These are phyloP conservation scores for Ornithoptera alexandrae DNA, from an alignment of 2,888 invertebrate species.

Conservation along the genomic window DNA sequence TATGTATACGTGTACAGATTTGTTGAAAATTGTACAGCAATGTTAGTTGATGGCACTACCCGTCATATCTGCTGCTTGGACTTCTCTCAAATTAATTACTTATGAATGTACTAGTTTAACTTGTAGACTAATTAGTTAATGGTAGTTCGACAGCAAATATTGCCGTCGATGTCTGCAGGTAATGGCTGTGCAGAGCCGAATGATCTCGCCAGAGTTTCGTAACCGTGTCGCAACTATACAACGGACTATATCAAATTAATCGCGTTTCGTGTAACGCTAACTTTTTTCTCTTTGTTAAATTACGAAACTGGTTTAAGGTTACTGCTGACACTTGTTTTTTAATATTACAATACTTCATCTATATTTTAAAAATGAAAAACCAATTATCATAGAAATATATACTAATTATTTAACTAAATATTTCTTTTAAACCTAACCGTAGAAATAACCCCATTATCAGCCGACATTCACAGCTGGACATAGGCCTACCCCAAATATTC, in stretches of 20 bases:
- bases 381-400: not conserved
- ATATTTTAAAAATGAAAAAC: not conserved
- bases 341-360: not conserved
- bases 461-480: too few relatives aligned
- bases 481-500: too few relatives aligned
- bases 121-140: slow-evolving; percentile 4
- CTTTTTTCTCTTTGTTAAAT: slow-evolving; percentile 35
- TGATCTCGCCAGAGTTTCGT: slow-evolving; percentile 31
- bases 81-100: not conserved
- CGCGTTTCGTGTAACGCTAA: slow-evolving; percentile 35
- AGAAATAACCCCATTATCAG: too few relatives aligned
- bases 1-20: too few relatives aligned
- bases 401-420: too few relatives aligned
- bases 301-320: slow-evolving; percentile 40
- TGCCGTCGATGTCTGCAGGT: slow-evolving; percentile 15
- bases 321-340: not conserved
- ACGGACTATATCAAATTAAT: slow-evolving; percentile 39
- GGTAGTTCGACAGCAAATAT: not conserved
- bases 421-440: too few relatives aligned
- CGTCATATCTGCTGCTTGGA: too few relatives aligned
- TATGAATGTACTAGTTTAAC: not conserved
- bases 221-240: slow-evolving; percentile 36
- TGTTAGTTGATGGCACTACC: too few relatives aligned
- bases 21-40: too few relatives aligned
- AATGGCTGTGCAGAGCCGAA: slow-evolving; percentile 8